Percentiles rank a stretch among this genome's conserved stretches.
phyloP scores from a whole-genome alignment of 2,113 vertebrate genomes.

The Nothocercus julius region DNA sequence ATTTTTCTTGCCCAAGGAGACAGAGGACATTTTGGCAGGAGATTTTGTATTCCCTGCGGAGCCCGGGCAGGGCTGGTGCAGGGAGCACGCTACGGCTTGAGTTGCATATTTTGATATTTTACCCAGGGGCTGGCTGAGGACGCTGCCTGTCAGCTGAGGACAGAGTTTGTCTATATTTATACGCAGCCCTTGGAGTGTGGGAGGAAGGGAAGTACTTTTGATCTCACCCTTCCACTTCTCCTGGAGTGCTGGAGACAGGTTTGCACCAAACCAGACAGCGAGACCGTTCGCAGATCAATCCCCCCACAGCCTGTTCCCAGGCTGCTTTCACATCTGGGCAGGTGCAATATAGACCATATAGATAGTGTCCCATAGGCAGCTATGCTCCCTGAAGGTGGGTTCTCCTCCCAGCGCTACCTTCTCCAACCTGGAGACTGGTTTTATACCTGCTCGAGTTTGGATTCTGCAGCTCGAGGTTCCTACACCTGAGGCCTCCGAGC shows the following conservation, averaged over 20 bases:
- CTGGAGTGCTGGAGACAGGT: neutral
- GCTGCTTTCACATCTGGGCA: neutral
- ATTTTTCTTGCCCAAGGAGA: neutral
- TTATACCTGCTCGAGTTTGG: neutral
- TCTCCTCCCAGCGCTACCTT: neutral
- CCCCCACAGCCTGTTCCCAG: neutral
- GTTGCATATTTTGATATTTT: accelerated
- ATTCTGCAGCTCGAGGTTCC: neutral
- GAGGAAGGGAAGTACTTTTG: neutral
- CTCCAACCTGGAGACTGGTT: neutral
- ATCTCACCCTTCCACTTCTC: neutral
- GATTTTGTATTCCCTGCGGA: neutral
- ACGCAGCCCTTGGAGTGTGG: neutral
- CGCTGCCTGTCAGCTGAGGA: neutral
- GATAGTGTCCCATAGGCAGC: neutral
- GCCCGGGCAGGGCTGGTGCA: accelerated
- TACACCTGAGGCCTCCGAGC: neutral
- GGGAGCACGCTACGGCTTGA: neutral
- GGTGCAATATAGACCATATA: too few relatives aligned
- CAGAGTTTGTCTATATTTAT: slow-evolving; percentile 12
- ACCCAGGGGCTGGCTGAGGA: neutral
- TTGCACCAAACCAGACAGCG: neutral
- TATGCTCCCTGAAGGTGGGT: neutral
- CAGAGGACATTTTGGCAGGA: neutral
- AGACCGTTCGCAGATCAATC: neutral